phyloP scores from a whole-genome alignment of 2,113 vertebrate species.

The Mustela nigripes region DNA sequence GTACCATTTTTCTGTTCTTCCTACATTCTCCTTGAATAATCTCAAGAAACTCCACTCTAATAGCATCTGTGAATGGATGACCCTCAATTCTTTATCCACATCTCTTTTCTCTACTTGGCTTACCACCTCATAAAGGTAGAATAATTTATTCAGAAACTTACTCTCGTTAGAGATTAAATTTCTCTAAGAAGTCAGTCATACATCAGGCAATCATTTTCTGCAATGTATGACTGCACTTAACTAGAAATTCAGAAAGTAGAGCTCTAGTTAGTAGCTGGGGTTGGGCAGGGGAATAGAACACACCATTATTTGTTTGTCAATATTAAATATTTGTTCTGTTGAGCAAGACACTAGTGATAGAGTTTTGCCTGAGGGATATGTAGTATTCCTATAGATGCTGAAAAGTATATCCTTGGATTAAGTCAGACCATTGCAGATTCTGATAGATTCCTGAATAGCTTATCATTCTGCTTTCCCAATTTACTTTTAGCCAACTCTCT shows the following conservation, averaged over 20 bases:
- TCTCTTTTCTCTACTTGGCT: background rate
- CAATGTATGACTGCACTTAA: background rate
- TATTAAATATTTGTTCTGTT: constrained; percentile 11
- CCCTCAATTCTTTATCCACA: background rate
- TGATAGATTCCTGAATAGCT: background rate
- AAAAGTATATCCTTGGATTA: background rate
- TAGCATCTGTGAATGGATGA: background rate
- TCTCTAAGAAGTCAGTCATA: background rate
- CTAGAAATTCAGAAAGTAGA: background rate
- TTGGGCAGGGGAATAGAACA: background rate
- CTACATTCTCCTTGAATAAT: background rate
- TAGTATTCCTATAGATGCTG: background rate
- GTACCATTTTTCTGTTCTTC: background rate
- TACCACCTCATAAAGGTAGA: no score
- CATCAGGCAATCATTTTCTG: background rate
- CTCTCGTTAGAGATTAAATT: background rate
- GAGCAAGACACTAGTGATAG: background rate
- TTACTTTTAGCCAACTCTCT: background rate
- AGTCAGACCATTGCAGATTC: background rate
- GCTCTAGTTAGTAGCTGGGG: background rate
- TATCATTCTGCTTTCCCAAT: background rate
- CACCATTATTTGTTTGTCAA: background rate
- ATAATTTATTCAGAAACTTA: background rate
- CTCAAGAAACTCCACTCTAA: background rate
- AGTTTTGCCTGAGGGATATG: background rate